These are phyloP conservation scores for Rhyacichthys aspro DNA, from an alignment of 2,797 vertebrate species.

Conservation along the genomic window DNA sequence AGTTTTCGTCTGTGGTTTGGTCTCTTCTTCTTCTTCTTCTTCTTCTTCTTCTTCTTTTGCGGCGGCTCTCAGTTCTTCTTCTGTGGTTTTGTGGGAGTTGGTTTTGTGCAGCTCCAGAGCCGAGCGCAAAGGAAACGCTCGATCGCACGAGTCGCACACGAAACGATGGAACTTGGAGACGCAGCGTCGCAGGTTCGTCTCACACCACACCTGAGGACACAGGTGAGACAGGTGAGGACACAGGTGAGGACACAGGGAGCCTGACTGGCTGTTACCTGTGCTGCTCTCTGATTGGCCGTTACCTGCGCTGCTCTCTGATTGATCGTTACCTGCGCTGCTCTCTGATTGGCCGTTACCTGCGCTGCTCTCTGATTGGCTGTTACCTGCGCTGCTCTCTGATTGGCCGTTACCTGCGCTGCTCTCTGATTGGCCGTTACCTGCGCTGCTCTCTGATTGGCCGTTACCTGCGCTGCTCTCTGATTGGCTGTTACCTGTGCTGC, in stretches of 20 bases:
- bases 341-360: too few species aligned
- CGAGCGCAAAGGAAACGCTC: conserved; percentile 91
- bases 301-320: too few species aligned
- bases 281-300: too few species aligned
- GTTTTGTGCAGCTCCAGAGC: conserved; percentile 88
- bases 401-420: neutral
- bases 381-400: neutral
- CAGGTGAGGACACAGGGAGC: too few species aligned
- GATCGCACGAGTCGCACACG: conserved; percentile 91
- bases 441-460: neutral
- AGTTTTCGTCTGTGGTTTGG: conserved; percentile 7
- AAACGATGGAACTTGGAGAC: conserved; percentile 94
- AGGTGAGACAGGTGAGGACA: too few species aligned
- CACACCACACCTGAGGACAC: conserved; percentile 94
- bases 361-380: neutral
- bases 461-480: neutral
- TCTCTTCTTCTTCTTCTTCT: conserved; percentile 2
- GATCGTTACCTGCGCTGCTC: too few species aligned
- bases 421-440: neutral
- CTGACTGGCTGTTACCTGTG: too few species aligned
- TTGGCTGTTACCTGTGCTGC: neutral
- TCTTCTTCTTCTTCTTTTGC: neutral
- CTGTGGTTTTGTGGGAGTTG: conserved; percentile 58
- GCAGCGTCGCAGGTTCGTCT: conserved; percentile 93
- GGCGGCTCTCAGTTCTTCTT: neutral